phyloP scores from a whole-genome alignment of 2,113 vertebrate genomes.

The Malurus cyaneus region DNA sequence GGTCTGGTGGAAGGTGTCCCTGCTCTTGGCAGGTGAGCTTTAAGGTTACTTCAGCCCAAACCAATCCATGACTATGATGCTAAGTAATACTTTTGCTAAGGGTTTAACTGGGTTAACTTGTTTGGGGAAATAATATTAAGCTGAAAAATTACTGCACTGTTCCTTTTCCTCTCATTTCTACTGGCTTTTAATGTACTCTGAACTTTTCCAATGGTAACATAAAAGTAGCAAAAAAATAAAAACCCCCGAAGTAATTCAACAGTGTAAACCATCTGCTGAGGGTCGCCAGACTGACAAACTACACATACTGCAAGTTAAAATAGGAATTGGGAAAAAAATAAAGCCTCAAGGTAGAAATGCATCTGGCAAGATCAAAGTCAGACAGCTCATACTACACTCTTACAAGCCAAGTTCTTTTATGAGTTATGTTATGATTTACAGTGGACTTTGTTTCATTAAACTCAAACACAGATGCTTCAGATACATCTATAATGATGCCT shows the following conservation, averaged over 20 bases:
- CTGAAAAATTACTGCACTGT: not conserved
- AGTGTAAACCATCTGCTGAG: not conserved
- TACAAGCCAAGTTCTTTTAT: not conserved
- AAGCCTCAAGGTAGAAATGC: not conserved
- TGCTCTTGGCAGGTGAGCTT: not conserved
- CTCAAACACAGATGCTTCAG: not conserved
- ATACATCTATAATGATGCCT: not conserved
- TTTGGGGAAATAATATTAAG: not conserved
- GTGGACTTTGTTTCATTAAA: not conserved
- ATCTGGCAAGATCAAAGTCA: constrained; percentile 25
- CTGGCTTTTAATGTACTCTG: not conserved
- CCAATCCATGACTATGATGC: not conserved
- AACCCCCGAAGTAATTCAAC: not conserved
- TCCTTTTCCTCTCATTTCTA: not conserved
- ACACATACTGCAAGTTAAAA: not conserved
- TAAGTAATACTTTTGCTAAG: not conserved
- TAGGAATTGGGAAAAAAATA: not conserved
- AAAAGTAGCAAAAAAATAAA: not conserved
- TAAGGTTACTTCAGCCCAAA: not conserved
- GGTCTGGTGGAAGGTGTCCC: not conserved
- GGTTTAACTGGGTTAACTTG: not conserved
- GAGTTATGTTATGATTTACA: constrained; percentile 3
- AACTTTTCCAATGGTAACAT: not conserved
- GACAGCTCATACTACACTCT: not conserved
- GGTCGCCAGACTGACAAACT: not conserved